These are phyloP conservation scores for Alligator mississippiensis DNA, from an alignment of 2,113 vertebrate genomes.

Conservation along the genomic window DNA sequence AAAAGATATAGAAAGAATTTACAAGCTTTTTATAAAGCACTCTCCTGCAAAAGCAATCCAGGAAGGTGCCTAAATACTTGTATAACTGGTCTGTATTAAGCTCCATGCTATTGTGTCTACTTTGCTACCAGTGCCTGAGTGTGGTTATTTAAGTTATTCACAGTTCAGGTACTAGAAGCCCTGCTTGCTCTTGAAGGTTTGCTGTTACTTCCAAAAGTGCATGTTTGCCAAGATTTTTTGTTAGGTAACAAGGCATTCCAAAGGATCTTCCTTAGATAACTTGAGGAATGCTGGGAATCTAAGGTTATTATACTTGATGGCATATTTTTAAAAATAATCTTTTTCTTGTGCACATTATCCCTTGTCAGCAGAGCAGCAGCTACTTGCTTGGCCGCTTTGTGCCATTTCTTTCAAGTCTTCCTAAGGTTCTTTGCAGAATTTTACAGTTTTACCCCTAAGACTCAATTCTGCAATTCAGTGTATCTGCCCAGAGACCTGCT, in stretches of 20 bases:
- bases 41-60: neutral
- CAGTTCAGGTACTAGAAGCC: neutral
- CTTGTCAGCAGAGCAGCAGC: constrained; percentile 36
- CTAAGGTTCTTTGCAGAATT: neutral
- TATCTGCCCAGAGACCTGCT: neutral
- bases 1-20: neutral
- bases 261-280: neutral
- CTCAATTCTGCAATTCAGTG: neutral
- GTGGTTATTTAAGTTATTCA: neutral
- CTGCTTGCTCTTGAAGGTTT: neutral
- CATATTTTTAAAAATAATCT: constrained; percentile 11
- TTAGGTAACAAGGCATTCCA: neutral
- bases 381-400: constrained; percentile 18
- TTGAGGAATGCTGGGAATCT: neutral
- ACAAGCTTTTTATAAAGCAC: neutral
- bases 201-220: neutral
- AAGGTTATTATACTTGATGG: neutral
- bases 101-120: accelerated
- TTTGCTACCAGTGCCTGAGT: neutral
- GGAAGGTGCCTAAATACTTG: neutral
- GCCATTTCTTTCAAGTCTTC: constrained; percentile 14
- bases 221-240: neutral
- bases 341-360: constrained; percentile 35
- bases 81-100: neutral
- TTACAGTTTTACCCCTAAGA: neutral